Conservation (phyloP, 2,113 vertebrate genomes). For the Haemorhous mexicanus region DNA sequence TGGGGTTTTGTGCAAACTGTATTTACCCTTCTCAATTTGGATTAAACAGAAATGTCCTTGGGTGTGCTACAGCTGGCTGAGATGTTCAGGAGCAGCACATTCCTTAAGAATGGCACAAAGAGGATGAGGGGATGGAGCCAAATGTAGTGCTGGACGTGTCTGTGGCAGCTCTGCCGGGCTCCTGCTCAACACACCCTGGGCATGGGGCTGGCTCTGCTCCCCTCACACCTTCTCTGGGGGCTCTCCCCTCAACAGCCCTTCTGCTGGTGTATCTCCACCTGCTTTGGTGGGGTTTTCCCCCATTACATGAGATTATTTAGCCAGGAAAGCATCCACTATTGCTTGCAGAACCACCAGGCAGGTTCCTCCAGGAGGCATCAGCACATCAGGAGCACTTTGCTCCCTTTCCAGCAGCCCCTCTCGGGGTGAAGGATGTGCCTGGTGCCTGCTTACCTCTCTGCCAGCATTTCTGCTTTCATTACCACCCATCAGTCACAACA, state of each 20-base stretch:
- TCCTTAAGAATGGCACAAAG: not conserved
- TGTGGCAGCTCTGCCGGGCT: not conserved
- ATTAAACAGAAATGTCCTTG: conserved; percentile 14
- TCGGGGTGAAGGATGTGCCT: not conserved
- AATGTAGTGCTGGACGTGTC: accelerated
- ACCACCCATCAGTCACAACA: not conserved
- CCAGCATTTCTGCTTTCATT: not conserved
- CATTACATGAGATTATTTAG: not conserved
- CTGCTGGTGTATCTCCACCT: not conserved
- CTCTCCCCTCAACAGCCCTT: not conserved
- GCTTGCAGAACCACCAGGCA: not conserved
- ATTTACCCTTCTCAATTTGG: conserved; percentile 2
- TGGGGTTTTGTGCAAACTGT: not conserved
- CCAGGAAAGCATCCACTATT: not conserved
- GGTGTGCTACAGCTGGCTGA: not conserved
- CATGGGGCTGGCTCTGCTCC: not conserved
- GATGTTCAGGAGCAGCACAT: not conserved
- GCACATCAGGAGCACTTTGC: not conserved
- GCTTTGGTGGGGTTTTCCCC: not conserved
- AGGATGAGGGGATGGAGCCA: not conserved
- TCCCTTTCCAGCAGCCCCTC: not conserved
- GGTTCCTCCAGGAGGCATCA: not conserved
- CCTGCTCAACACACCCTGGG: not conserved
- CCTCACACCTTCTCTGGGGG: not conserved
- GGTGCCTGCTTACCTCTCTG: not conserved